Evolutionary conservation across 2,888 invertebrate genomes (phyloP).

Genomic region (Gortyna flavago): DNA sequence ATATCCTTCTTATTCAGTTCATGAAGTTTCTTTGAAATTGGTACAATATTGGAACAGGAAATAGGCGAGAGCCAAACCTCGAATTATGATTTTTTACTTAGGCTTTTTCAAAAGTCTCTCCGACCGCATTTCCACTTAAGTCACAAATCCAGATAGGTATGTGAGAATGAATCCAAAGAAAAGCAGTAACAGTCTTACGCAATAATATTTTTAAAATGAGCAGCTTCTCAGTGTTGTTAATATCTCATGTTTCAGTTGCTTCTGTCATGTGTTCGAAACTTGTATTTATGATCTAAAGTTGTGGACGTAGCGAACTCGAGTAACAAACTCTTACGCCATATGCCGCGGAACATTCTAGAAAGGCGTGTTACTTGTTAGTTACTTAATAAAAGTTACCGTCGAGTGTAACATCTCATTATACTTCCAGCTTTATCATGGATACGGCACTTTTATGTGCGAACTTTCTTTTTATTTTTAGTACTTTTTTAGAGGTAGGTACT

Average conservation of each 20-base stretch:
- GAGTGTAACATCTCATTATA: conserved; percentile 77
- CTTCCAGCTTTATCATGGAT: conserved; percentile 70
- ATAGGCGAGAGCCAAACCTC: too few relatives aligned
- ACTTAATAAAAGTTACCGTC: conserved; percentile 70
- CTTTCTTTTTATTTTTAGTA: conserved; percentile 69
- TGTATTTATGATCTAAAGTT: conserved; percentile 74
- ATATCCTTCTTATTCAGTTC: too few relatives aligned
- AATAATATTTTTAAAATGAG: conserved; percentile 15
- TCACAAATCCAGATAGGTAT: background rate
- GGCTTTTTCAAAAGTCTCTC: too few relatives aligned
- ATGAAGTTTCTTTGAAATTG: too few relatives aligned
- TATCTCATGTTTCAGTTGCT: conserved; percentile 48
- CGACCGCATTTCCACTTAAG: background rate
- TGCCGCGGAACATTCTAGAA: conserved; percentile 63
- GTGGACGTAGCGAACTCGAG: conserved; percentile 60
- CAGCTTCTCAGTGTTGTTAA: conserved; percentile 27
- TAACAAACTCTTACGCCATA: conserved; percentile 65
- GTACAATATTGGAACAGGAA: too few relatives aligned
- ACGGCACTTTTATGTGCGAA: conserved; percentile 73
- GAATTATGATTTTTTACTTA: too few relatives aligned
- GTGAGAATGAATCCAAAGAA: background rate
- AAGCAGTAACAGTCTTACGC: background rate
- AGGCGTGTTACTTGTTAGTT: conserved; percentile 69
- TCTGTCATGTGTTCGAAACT: conserved; percentile 63
- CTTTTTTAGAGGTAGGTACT: conserved; percentile 58